Evolutionary conservation across 1,140 invertebrate species (phyloP), one percentile per base, ranked within the genome.

Genomic region (Heterodera schachtii): DNA sequence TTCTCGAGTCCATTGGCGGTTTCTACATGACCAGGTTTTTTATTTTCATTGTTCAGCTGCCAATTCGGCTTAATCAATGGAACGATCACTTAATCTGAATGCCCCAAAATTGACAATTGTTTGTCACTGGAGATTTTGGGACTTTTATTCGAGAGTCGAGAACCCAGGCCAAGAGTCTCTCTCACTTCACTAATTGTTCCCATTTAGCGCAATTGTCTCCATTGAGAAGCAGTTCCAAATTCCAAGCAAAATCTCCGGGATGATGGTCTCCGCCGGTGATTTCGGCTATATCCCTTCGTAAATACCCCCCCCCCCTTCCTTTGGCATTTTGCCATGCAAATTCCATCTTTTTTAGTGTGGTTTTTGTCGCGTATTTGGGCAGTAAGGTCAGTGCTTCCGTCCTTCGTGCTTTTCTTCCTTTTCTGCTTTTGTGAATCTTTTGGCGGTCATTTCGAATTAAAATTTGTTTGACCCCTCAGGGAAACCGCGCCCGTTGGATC

Each of bases 221-320:
- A 90, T 89, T 47, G 88, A 89, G 77, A 78, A 83, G 49, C 88
- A 89, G 75, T 89, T 89, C 75, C 88, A 88, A 82, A 90, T 89
- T 44, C 86, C 88, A 21, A 87, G 85, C 43, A 88, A 86, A 86
- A 67, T 90, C 13, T 88, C 87, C 31, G 88, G 88, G 13, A 84
- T 89, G 73, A 84, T 89, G 75, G 82, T 90, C 52, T 83, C 80
- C 46, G 88, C 89, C 46, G 89, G 87, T 73, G 88, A 89, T 70
- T 85, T 89, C 69, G 85, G 86, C 3, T 89, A 89, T 71, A 88
- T 89, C 76, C 88, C 88, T 16, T 64, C 77, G 75, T 76, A 44
- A 64, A 19, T 57, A n/a, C 44, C 4, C 1, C 3, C 1, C 31
- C 31, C 31, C 31, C 31, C 31, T 31, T 76, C n/a, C n/a, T 13